Evolutionary conservation across 1,140 invertebrate species (phyloP).

Genomic region (Wasmannia auropunctata): DNA sequence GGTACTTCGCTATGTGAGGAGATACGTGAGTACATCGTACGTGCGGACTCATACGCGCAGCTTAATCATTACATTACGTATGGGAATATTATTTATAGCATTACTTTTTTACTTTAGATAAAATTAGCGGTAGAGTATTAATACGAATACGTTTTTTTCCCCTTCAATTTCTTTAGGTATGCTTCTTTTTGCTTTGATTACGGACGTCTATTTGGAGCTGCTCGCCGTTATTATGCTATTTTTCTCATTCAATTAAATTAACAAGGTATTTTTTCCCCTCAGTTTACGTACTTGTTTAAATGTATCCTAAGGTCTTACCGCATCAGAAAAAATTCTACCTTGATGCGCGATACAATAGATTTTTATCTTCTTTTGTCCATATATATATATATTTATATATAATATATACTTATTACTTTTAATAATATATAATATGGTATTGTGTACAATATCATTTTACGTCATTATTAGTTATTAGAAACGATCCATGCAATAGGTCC

Average conservation of each 20-base stretch:
- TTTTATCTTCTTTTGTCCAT: conserved; percentile 62
- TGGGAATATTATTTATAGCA: conserved; percentile 81
- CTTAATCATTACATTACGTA: conserved; percentile 81
- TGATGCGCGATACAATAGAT: conserved; percentile 67
- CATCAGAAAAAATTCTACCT: conserved; percentile 73
- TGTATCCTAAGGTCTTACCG: conserved; percentile 66
- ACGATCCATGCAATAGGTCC: conserved; percentile 62
- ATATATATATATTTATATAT: conserved; percentile 62
- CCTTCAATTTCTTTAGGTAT: conserved; percentile 69
- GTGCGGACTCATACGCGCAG: conserved; percentile 79
- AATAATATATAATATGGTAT: conserved; percentile 73
- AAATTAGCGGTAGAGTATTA: conserved; percentile 80
- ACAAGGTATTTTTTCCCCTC: conserved; percentile 61
- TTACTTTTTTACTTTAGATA: conserved; percentile 77
- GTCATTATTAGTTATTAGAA: conserved; percentile 69
- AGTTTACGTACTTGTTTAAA: conserved; percentile 70
- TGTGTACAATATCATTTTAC: conserved; percentile 75
- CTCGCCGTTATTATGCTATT: conserved; percentile 69
- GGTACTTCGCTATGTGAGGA: conserved; percentile 78
- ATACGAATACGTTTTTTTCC: conserved; percentile 73
- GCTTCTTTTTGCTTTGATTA: conserved; percentile 72
- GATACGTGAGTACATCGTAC: conserved; percentile 79
- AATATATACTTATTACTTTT: conserved; percentile 73
- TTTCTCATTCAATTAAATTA: conserved; percentile 41
- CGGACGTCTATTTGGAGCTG: conserved; percentile 80